Conservation (phyloP, 2,888 invertebrate genomes). For the Dioctria linearis region DNA sequence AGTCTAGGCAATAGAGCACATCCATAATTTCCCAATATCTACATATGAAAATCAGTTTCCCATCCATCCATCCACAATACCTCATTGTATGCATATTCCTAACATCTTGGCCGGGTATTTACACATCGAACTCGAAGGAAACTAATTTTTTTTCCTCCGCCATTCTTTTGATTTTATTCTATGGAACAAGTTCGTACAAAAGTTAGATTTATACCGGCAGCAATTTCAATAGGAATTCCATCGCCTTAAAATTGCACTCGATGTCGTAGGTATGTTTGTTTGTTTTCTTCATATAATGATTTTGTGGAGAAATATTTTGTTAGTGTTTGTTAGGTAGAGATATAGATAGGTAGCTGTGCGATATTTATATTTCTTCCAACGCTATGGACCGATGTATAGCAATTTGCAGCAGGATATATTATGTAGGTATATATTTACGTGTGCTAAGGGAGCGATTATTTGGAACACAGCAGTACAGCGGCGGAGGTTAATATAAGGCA, state of each 20-base stretch:
- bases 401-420: no score
- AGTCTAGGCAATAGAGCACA: not conserved
- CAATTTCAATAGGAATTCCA: constrained; percentile 45
- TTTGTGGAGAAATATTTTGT: not conserved
- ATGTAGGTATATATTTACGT: not conserved
- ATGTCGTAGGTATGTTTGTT: not conserved
- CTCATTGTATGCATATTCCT: constrained; percentile 40
- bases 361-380: constrained; percentile 13
- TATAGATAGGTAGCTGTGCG: constrained; percentile 9
- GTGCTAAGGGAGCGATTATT: constrained; percentile 42
- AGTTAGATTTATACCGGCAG: constrained; percentile 30
- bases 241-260: constrained; percentile 29
- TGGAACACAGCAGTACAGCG: constrained; percentile 36
- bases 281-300: not conserved
- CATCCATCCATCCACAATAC: constrained; percentile 29
- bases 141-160: not conserved
- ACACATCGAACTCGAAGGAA: constrained; percentile 24
- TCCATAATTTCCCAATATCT: constrained; percentile 36
- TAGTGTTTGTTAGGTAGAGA: no score
- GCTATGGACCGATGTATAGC: not conserved
- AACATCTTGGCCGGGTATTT: constrained; percentile 5
- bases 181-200: not conserved
- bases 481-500: not conserved
- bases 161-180: no score
- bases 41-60: not conserved